Conservation (phyloP, 2,888 invertebrate species). For the Polia nebulosa region DNA sequence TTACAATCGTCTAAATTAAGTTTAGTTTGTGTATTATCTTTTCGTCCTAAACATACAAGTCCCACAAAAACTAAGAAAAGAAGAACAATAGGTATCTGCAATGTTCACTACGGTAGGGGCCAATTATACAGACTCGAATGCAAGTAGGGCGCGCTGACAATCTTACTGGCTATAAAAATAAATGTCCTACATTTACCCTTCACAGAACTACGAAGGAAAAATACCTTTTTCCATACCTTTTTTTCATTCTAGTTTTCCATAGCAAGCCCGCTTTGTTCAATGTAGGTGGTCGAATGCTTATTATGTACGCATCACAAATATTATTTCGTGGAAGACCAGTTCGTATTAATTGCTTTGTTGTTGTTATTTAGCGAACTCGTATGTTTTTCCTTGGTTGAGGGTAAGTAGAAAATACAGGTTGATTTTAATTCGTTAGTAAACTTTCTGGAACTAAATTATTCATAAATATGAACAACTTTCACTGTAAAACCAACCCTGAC, state of each 20-base stretch:
- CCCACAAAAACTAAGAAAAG: conserved; percentile 6
- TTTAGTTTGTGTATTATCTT: too few species aligned
- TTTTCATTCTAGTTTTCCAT: conserved; percentile 9
- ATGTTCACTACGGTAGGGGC: conserved; percentile 24
- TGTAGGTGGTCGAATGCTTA: conserved; percentile 11
- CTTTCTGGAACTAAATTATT: too few species aligned
- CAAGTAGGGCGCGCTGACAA: conserved; percentile 61
- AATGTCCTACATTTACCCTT: conserved; percentile 62
- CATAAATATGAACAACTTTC: too few species aligned
- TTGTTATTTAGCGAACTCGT: background rate
- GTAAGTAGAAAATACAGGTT: too few species aligned
- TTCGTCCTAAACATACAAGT: background rate
- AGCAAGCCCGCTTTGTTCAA: conserved; percentile 18
- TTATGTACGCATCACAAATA: background rate
- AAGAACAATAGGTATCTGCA: conserved; percentile 10
- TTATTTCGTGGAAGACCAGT: background rate
- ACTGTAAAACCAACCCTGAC: too few species aligned
- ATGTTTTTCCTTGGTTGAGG: too few species aligned
- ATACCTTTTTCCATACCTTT: conserved; percentile 22
- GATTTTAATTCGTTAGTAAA: too few species aligned
- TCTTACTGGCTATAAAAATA: conserved; percentile 59
- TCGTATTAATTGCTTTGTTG: background rate
- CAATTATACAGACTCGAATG: conserved; percentile 61
- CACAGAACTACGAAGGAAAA: conserved; percentile 33
- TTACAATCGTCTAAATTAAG: too few species aligned